phyloP scores from a whole-genome alignment of 2,113 vertebrate species.

The Edolisoma coerulescens region DNA sequence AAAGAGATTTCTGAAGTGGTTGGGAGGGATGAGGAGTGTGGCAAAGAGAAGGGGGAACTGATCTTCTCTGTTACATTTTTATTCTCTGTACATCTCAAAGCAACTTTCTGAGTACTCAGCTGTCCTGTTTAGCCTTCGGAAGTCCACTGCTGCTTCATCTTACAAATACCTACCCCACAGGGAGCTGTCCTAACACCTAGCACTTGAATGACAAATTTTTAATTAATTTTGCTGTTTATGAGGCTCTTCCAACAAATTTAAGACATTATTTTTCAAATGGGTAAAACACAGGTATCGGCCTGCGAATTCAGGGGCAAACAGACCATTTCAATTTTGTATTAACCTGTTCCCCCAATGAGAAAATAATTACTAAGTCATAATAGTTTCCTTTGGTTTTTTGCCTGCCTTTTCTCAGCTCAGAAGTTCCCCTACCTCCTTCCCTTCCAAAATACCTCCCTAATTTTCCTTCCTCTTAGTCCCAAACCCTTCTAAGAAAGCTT shows the following conservation, averaged over 20 bases:
- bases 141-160: not conserved
- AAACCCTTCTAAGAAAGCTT: not conserved
- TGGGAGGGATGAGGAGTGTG: not conserved
- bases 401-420: not conserved
- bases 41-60: not conserved
- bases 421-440: not conserved
- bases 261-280: not conserved
- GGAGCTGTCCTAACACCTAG: not conserved
- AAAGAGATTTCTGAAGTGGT: not conserved
- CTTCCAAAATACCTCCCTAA: not conserved
- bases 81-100: not conserved
- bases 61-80: not conserved
- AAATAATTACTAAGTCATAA: not conserved
- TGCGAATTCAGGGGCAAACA: not conserved
- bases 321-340: not conserved
- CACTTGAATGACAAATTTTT: not conserved
- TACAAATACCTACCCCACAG: not conserved
- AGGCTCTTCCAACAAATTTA: not conserved
- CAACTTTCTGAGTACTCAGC: not conserved
- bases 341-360: not conserved
- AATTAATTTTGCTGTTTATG: not conserved
- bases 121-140: not conserved
- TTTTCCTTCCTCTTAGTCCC: not conserved
- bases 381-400: not conserved
- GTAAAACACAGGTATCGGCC: not conserved